Evolutionary conservation across 2,113 vertebrate genomes (phyloP), one percentile per base, ranked within the genome.

Genomic region (Saguinus imperator): DNA sequence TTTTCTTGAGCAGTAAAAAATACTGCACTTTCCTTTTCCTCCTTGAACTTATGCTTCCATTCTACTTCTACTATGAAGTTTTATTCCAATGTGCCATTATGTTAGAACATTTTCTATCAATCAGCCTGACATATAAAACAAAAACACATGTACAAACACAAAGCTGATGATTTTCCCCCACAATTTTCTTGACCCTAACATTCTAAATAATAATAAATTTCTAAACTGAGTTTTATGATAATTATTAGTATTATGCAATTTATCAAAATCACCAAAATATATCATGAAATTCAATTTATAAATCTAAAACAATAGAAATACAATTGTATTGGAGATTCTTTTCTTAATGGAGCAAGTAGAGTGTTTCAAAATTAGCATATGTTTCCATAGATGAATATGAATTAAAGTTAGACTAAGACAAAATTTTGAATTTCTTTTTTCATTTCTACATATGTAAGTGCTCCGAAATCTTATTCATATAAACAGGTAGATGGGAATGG

Each of bases 291-390:
- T 86, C 6, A 58, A 61, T 50, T 7, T 77, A 73, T 76, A 96
- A 82, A n/a, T n/a, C 29, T 89, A 88, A 89, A 89, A 50, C 25
- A 92, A 58, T 91, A 70, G 83, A 97, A 92, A 73, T 48, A 21
- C 9, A 88, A n/a, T 68, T 75, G 1, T 89, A 55, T 35, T 76
- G 6, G 8, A 29, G 25, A 76, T 87, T 70, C 25, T 66, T 82
- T 93, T 92, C 76, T 64, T 87, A 72, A 86, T 81, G 20, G 10
- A 7, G 4, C 13, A 13, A 85, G 9, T 37, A 45, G 32, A 91
- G 5, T 29, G 80, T 95, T 76, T 70, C 4, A 72, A 91, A 88
- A 81, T 66, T 82, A 88, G 11, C 14, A 81, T 21, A 73, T 43
- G 1, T 72, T 84, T 87, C 48, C 11, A 37, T 4, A 79, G 55